phyloP scores from a whole-genome alignment of 1,140 invertebrate genomes.

The Aphaenogaster rudis region DNA sequence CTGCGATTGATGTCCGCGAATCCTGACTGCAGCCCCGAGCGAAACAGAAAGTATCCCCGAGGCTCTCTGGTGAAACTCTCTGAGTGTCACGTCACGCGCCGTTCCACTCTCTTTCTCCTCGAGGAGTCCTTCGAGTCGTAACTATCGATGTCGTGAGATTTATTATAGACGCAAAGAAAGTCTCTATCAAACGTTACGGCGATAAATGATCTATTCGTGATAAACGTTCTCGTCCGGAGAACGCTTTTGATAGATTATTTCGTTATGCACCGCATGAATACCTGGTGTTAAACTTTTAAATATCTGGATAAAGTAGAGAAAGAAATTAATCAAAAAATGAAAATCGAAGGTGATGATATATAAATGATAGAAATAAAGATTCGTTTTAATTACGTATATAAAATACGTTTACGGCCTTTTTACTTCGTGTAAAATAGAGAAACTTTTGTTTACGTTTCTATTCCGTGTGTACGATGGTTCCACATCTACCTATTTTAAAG shows the following conservation, averaged over 20 bases:
- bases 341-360: background rate
- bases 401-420: background rate
- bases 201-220: slow-evolving; percentile 9
- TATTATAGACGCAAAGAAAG: slow-evolving; percentile 24
- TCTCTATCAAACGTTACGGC: slow-evolving; percentile 14
- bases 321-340: background rate
- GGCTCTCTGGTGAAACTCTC: background rate
- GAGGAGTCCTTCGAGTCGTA: slow-evolving; percentile 4
- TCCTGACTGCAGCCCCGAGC: slow-evolving; percentile 2
- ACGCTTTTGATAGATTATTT: slow-evolving; percentile 24
- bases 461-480: background rate
- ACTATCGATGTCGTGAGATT: slow-evolving; percentile 41
- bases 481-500: background rate
- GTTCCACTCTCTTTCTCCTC: slow-evolving; percentile 26
- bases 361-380: background rate
- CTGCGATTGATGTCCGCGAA: slow-evolving; percentile 36
- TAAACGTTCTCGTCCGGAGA: slow-evolving; percentile 2
- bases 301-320: background rate
- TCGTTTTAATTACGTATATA: slow-evolving; percentile 19
- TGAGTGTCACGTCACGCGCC: background rate
- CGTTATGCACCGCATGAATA: background rate
- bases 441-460: slow-evolving; percentile 1
- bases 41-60: slow-evolving; percentile 55
- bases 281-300: background rate
- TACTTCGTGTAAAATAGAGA: background rate